These are phyloP conservation scores for Brenthis ino DNA, from an alignment of 2,888 invertebrate genomes.

Conservation along the genomic window DNA sequence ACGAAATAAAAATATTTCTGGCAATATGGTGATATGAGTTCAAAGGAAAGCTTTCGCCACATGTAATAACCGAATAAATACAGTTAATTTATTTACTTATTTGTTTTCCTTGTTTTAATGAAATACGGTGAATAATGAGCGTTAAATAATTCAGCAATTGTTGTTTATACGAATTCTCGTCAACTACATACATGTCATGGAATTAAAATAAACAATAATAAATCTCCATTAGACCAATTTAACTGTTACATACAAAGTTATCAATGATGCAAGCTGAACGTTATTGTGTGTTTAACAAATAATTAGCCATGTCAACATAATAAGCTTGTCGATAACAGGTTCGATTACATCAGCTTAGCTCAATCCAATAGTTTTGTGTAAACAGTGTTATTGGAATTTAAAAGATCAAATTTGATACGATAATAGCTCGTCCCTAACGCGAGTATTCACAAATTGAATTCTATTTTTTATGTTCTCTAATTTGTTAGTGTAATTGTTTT, in stretches of 20 bases:
- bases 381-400: neutral
- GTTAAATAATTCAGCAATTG: slow-evolving; percentile 18
- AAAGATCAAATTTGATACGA: neutral
- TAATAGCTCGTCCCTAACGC: too few relatives aligned
- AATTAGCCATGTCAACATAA: slow-evolving; percentile 1
- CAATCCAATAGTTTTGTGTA: neutral
- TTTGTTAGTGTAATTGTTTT: too few relatives aligned
- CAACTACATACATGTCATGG: slow-evolving; percentile 12
- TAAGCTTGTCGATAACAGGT: neutral
- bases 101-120: slow-evolving; percentile 21
- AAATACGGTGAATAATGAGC: slow-evolving; percentile 10
- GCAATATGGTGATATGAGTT: neutral
- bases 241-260: neutral
- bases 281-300: neutral
- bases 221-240: slow-evolving; percentile 16
- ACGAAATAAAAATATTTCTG: neutral
- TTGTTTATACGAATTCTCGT: slow-evolving; percentile 20
- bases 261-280: neutral
- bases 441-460: too few relatives aligned
- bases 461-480: too few relatives aligned
- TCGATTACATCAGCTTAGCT: neutral
- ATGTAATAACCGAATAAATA: slow-evolving; percentile 22
- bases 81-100: slow-evolving; percentile 26
- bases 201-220: slow-evolving; percentile 21
- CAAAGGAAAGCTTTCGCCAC: slow-evolving; percentile 6